Base-by-base conservation (phyloP, 2,888 invertebrate genomes). In the Microchrysa polita region DNA sequence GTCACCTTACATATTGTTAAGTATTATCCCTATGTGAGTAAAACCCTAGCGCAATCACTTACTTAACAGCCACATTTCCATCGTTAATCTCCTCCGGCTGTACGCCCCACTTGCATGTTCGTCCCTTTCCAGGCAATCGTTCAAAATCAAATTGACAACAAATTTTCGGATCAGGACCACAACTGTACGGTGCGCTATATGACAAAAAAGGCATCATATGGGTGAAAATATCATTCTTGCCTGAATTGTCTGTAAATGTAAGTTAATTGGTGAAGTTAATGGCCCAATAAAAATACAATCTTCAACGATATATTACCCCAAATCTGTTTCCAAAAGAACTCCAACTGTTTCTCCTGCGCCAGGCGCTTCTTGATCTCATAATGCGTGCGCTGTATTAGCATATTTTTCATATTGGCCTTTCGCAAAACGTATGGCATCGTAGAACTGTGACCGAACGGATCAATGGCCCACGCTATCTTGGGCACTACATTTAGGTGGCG, bases 181-280 rank as follows among this genome's bases (percentile, higher is more conserved):
- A 99, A 0, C 98, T 97, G 82, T 99, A 99, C 0, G 99, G 98
- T 7, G 98, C 89, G 81, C 99, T 98, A 80, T 99, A 99, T 0
- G 96, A 96, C 85, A 98, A 98, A 86, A 99, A 99, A 0, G 99
- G 99, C 96, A 99, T 98, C 92, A 98, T 90, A 82, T 99, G 98
- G 1, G 97, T 96, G 73, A 97, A 91, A 79, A 98, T 90, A 79
- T 97, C 97, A 0, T 94, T 94, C 73, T 89, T 88, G 0, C 94
- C 94, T 14, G 86, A 87, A n/a, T 89, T 90, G 86, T 97, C 95
- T 94, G 83, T 60, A 84, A 81, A 34, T 34, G 27, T 34, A 5
- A 7, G 27, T 34, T 34, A 7, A 5, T 34, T 34, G 27, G 27
- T 34, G 7, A 34, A 5, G 27, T 34, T 34, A 34, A 2, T 34